Conservation (phyloP, 2,113 vertebrate genomes). For the Cyrtonyx montezumae region DNA sequence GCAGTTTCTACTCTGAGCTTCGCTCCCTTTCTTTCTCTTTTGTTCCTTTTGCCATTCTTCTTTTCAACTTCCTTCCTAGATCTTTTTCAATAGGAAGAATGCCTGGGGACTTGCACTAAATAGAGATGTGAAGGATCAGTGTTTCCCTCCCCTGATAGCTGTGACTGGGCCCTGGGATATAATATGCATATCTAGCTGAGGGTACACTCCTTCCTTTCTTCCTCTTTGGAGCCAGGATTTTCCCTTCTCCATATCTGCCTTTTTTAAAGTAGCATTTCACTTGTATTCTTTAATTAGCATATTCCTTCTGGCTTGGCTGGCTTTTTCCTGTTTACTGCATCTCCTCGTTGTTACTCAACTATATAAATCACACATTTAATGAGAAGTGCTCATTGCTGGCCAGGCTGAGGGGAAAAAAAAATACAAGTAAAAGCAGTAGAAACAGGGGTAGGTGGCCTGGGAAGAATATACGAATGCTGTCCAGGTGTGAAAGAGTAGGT, state of each 20-base stretch:
- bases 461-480: too few species aligned
- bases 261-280: conserved; percentile 10
- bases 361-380: not conserved
- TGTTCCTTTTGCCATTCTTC: conserved; percentile 20
- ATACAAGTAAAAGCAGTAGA: too few species aligned
- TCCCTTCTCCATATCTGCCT: conserved; percentile 8
- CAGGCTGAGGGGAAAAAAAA: too few species aligned
- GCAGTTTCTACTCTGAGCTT: not conserved
- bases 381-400: not conserved
- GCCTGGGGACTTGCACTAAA: conserved; percentile 66
- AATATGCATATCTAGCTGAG: conserved; percentile 52
- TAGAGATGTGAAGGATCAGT: conserved; percentile 43
- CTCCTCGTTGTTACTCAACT: not conserved
- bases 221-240: conserved; percentile 49
- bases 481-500: too few species aligned
- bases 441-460: too few species aligned
- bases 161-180: conserved; percentile 31
- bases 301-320: conserved; percentile 46
- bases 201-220: not conserved
- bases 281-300: conserved; percentile 46
- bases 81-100: conserved; percentile 51
- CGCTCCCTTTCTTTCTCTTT: not conserved
- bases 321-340: conserved; percentile 64
- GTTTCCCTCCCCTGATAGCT: conserved; percentile 37
- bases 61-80: conserved; percentile 69